Base-by-base conservation (phyloP, 2,797 vertebrate species). In the Anisognathus igniventris region DNA sequence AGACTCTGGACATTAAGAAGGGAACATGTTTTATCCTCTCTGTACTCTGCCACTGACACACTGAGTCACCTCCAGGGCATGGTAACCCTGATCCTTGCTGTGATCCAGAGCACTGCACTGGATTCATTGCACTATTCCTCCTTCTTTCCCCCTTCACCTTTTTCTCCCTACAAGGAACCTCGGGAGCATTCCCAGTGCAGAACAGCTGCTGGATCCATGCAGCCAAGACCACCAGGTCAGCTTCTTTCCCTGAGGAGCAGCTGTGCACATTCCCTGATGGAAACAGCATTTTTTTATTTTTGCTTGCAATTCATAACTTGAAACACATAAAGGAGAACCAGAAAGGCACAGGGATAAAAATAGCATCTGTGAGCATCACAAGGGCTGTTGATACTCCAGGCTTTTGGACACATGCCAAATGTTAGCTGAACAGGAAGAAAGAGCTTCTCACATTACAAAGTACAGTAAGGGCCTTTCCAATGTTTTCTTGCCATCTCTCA, bases 321-420 rank as follows among this genome's bases (percentile, higher is more conserved):
- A 87, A 80, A 61, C 60, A 74, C 74, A 95, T 54, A 86, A 94
- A 92, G 74, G 14, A 93, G 67, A 82, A 57, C 3, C 48, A 82
- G 58, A 95, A 93, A 94, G 88, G 71, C 60, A 71, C 8, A 31
- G 21, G 35, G 80, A 92, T 94, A 95, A 95, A 95, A 95, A 94
- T 85, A 95, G 94, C 67, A 85, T 77, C 57, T 57, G 10, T 50
- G 89, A 85, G 76, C 91, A 95, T 85, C 83, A 82, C 33, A 47
- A 85, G 74, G 77, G 60, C 53, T 88, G 86, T 39, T 91, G 90
- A 89, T 87, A 74, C 60, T 93, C 64, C 35, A 54, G 88, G 87
- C 70, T 93, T 83, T 50, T 86, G 86, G 83, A 62, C 42, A 67
- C 21, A 10, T 13, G 74, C 94, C 94, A 92, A 61, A 51, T 10